Evolutionary conservation across 2,797 vertebrate genomes (phyloP), one percentile per base, ranked within the genome.

Genomic region (Spondyliosoma cantharus): DNA sequence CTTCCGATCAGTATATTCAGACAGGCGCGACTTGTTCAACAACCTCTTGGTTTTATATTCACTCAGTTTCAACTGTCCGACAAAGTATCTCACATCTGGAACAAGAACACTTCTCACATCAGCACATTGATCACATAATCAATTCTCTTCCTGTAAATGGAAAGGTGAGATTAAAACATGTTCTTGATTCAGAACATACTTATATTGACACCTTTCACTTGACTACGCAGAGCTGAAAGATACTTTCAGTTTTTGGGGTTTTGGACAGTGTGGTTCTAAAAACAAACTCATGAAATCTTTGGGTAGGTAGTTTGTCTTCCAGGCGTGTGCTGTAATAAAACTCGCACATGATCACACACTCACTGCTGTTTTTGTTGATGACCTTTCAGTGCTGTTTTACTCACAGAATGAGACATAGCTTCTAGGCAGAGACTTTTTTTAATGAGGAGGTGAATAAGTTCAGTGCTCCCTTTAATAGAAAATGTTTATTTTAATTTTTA

Each of bases 361-460:
- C 57, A 15, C 20, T 78, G 22, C 16, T 66, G 63, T 69, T 80
- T 76, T 68, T 68, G 60, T 42, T 52, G 67, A 75, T 87, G 83
- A 88, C 86, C 86, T 89, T 88, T 87, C 69, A 24, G 27, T 64
- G 61, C 24, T 53, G 61, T 75, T 86, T 27, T 46, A 13, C 48
- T 81, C 16, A 6, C 52, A 80, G n/a, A 75, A 64, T 12, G 56
- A 64, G 64, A 80, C 72, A 59, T 37, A 12, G 54, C 83, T 82
- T 52, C 22, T 0, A 32, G 88, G 87, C 80, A 56, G 20, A 76
- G 56, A 43, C 76, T 68, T 84, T 80, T 80, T 80, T 68, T 80
- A 79, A 80, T 75, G 57, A 85, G 59, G 45, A 29, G 12, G 61
- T 60, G 58, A 85, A 64, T 25, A 17, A 67, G 25, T 71, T 76